Evolutionary conservation across 2,888 invertebrate species (phyloP).

Genomic region (Cheilosia impressa): DNA sequence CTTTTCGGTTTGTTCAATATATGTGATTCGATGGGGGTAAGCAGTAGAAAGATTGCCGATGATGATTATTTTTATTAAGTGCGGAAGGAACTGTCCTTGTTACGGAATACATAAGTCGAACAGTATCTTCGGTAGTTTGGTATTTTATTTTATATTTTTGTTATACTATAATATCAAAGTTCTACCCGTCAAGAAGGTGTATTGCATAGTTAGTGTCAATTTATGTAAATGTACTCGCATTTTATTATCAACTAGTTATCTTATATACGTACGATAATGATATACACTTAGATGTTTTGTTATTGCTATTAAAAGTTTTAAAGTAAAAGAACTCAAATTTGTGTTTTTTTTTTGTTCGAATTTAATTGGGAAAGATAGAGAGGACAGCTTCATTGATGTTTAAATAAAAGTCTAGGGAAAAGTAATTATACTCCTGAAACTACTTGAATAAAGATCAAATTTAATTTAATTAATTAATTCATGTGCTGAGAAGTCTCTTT

Average conservation of each 20-base stretch:
- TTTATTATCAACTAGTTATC: slow-evolving; percentile 2
- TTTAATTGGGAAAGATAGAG: slow-evolving; percentile 32
- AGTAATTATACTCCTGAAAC: not conserved
- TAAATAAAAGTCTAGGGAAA: not conserved
- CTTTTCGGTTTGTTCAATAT: slow-evolving; percentile 7
- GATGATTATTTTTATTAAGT: slow-evolving; percentile 25
- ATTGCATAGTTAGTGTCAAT: slow-evolving; percentile 40
- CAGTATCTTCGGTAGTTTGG: not conserved
- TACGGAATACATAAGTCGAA: slow-evolving; percentile 12
- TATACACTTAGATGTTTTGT: slow-evolving; percentile 21
- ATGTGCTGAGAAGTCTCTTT: too few species aligned
- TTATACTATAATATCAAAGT: slow-evolving; percentile 45
- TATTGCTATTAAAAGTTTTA: slow-evolving; percentile 43
- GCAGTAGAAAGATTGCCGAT: slow-evolving; percentile 66
- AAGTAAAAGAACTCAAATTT: slow-evolving; percentile 12
- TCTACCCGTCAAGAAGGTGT: slow-evolving; percentile 54
- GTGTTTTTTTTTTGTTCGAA: not conserved
- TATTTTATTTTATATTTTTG: not conserved
- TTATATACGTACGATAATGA: slow-evolving; percentile 26
- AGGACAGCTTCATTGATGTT: slow-evolving; percentile 39
- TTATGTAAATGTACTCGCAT: slow-evolving; percentile 23
- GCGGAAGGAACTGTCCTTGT: slow-evolving; percentile 43
- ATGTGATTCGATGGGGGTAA: slow-evolving; percentile 66
- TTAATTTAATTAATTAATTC: too few species aligned
- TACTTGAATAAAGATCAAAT: not conserved